phyloP scores from a whole-genome alignment of 2,797 vertebrate species.

The Macropus fuliginosus region DNA sequence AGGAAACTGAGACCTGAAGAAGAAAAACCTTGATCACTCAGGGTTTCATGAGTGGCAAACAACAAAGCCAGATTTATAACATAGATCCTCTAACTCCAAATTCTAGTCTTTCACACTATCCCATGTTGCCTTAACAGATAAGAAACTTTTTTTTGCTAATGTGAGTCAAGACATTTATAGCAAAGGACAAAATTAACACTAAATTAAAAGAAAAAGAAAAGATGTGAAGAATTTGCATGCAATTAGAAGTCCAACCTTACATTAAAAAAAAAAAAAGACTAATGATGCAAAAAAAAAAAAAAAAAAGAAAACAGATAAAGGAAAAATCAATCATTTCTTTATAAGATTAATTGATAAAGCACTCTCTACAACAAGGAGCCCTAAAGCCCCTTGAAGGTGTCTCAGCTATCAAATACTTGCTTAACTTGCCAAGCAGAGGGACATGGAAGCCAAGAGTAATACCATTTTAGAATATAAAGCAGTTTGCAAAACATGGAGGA shows the following conservation, averaged over 20 bases:
- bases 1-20: neutral
- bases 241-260: neutral
- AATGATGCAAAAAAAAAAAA: neutral
- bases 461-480: neutral
- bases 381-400: neutral
- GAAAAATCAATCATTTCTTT: neutral
- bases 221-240: neutral
- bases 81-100: neutral
- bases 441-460: neutral
- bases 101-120: neutral
- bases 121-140: neutral
- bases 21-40: neutral
- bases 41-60: neutral
- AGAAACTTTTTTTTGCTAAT: neutral
- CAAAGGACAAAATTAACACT: neutral
- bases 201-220: neutral
- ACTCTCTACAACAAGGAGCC: neutral
- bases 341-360: neutral
- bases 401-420: neutral
- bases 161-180: neutral
- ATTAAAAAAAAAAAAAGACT: neutral
- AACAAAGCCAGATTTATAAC: conserved; percentile 1
- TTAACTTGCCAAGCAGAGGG: neutral
- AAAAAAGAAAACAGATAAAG: neutral
- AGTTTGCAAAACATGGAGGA: neutral